Evolutionary conservation across 2,888 invertebrate species (phyloP), one percentile per base, ranked within the genome.

Genomic region (Morpho deidamia): DNA sequence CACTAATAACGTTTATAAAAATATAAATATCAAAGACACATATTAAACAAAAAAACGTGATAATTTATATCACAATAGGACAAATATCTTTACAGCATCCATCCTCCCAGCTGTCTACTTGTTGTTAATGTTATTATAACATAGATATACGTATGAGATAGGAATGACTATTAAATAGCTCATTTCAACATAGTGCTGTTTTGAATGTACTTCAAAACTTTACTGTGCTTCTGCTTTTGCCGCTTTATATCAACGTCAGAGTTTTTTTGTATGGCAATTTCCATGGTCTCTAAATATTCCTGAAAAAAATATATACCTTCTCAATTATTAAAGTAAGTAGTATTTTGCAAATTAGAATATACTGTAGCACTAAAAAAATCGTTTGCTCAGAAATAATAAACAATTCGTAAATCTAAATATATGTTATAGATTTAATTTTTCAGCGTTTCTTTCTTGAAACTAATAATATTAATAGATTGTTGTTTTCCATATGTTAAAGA

Each of bases 21-120:
- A 68, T 67, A 64, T 67, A 62, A 65, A 68, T 67, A 64, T 67
- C 69, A 72, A 67, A 71, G 62, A 71, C 64, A 68, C 83, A 83
- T 83, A 68, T 71, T 75, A 69, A 61, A 68, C 67, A 72, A 74
- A 69, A 69, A 76, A 77, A 75, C 71, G 70, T 69, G 67, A 69
- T 69, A 80, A 78, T 79, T 78, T 72, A 70, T 60, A 71, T 61
- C 49, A 69, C 65, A 73, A 72, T 68, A 70, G 58, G 65, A 74
- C 71, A 68, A 69, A 73, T 71, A 78, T 72, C 75, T 72, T 71
- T 66, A 76, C 78, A 79, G 72, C 80, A 83, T 80, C 82, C 87
- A 84, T 86, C 76, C 81, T 83, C 81, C 74, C 85, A 86, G 85
- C 84, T 87, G 85, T 82, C 79, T 78, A 83, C 84, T 86, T 84